Base-by-base conservation (phyloP, 1,140 invertebrate genomes). In the Drosophila suzukii region DNA sequence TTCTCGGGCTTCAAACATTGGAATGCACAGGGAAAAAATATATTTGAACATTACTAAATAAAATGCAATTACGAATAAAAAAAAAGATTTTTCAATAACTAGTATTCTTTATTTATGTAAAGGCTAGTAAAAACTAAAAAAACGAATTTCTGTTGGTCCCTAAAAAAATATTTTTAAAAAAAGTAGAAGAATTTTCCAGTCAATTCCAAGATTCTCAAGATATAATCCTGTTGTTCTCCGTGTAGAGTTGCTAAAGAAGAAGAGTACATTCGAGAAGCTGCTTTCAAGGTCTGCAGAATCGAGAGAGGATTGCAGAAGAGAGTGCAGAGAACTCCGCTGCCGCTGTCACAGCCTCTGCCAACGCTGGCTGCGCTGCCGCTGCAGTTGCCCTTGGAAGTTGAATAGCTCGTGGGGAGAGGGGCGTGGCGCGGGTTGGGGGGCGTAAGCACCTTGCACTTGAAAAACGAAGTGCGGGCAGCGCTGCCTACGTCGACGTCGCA, bases 351-450 rank as follows among this genome's bases (percentile, higher is more conserved):
- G 44, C 51, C 44, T 53, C 41, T 39, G 65, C n/a, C 51, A 56
- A 43, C 43, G 51, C 43, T 13, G 30, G 32, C 79, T 66, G 81
- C 61, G 61, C 54, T 89, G 84, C 67, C 61, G 66, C 77, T 86
- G 82, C 62, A 81, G 81, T 85, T 91, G 89, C 89, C 89, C 89
- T 91, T 91, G 89, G 89, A 91, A 67, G 57, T 63, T 67, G 65
- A 24, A 63, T 41, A 32, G 38, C 54, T 63, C 11, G 55, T 39
- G 3, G 56, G 17, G 32, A 20, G 6, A 15, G 12, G 20, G 12
- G 11, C 3, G 32, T 7, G 36, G 10, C n/a, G 17, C 47, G 32
- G 30, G 17, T 6, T 24, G 32, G 32, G 10, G 10, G 7, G 8
- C 20, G 24, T n/a, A 62, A 62, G 59, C 59, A 62, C 65, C 89